phyloP scores from a whole-genome alignment of 92 coral and sea anemone species.

The Porites divaricata region DNA sequence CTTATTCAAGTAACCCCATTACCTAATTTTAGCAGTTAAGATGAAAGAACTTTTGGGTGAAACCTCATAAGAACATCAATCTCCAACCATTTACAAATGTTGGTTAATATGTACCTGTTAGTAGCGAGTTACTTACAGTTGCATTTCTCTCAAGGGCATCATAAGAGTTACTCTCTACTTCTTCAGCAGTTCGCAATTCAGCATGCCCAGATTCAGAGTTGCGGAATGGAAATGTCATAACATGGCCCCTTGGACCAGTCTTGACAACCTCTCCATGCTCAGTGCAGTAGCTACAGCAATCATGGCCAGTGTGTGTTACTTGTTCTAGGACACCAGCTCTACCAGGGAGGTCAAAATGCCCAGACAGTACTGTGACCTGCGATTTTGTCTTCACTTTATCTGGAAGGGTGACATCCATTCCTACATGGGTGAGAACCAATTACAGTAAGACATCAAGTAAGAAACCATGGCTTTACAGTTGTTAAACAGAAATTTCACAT shows the following conservation, averaged over 20 bases:
- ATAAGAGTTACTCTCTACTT: constrained; percentile 30
- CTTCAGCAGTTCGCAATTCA: constrained; percentile 30
- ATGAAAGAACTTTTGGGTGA: no score
- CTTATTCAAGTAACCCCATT: no score
- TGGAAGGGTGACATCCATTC: constrained; percentile 41
- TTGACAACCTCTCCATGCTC: constrained; percentile 48
- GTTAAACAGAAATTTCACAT: neutral
- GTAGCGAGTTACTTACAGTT: constrained; percentile 31
- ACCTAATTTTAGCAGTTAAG: no score
- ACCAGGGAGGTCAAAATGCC: constrained; percentile 71
- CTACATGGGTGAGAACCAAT: neutral
- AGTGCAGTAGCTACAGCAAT: constrained; percentile 47
- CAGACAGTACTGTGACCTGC: constrained; percentile 52
- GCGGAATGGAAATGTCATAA: constrained; percentile 66
- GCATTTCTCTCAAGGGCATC: constrained; percentile 52
- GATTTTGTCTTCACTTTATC: constrained; percentile 25
- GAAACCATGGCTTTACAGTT: no score
- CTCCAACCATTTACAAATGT: neutral
- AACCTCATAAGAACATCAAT: neutral
- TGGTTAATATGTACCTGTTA: constrained; percentile 7
- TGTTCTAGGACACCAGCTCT: constrained; percentile 62
- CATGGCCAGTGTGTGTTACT: constrained; percentile 46
- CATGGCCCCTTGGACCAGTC: constrained; percentile 63
- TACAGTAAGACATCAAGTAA: neutral
- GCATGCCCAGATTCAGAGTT: constrained; percentile 59